These are phyloP conservation scores for Hedychridium roseum DNA, from an alignment of 2,888 invertebrate species.

Conservation along the genomic window DNA sequence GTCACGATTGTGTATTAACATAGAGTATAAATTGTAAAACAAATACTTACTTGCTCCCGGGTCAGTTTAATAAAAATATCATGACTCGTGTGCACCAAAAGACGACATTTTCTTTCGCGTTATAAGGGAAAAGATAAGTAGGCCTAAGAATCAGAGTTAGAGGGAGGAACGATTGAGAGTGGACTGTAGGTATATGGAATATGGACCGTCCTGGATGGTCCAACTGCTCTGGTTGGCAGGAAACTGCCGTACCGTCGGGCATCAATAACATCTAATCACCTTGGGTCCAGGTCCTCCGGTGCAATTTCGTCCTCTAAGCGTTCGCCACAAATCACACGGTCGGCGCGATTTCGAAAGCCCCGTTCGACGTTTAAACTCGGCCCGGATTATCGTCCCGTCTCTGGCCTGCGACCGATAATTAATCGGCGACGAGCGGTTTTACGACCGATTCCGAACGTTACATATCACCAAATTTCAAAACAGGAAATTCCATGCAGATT, in stretches of 20 bases:
- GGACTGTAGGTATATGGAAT: too few species aligned
- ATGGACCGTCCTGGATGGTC: constrained; percentile 35
- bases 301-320: constrained; percentile 59
- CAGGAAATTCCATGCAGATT: too few species aligned
- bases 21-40: too few species aligned
- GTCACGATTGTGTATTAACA: too few species aligned
- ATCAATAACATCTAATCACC: constrained; percentile 58
- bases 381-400: constrained; percentile 42
- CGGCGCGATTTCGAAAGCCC: constrained; percentile 38
- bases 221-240: constrained; percentile 31
- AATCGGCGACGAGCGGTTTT: constrained; percentile 36
- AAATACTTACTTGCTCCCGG: too few species aligned
- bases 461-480: too few species aligned
- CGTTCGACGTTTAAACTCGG: constrained; percentile 45
- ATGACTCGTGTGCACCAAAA: too few species aligned
- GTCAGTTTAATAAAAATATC: too few species aligned
- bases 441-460: constrained; percentile 27
- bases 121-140: too few species aligned
- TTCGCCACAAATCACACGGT: constrained; percentile 55
- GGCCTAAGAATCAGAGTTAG: too few species aligned
- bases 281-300: constrained; percentile 39
- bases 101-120: too few species aligned
- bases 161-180: too few species aligned
- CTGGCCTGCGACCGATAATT: constrained; percentile 36
- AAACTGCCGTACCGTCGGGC: constrained; percentile 30